Base-by-base conservation (phyloP, 2,797 vertebrate species). In the Eupleurogrammus muticus region DNA sequence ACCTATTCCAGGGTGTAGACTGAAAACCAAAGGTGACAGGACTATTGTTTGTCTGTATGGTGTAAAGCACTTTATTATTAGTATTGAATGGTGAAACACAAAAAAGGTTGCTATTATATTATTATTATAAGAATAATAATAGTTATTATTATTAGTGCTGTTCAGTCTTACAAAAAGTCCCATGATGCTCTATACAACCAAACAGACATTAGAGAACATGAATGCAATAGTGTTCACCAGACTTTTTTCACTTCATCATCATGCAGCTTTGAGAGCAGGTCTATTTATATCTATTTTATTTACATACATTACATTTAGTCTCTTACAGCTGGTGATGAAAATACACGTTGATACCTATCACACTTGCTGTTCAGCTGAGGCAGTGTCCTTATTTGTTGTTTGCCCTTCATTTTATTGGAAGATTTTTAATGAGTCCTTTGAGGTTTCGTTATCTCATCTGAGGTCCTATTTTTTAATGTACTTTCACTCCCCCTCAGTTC, bases 341-440 rank as follows among this genome's bases (percentile, higher is more conserved):
- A 17, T 73, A 66, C 35, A 58, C 23, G 53, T 21, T 59, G 44
- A 53, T 52, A 50, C 47, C 23, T 55, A 36, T 48, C 23, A 75
- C 44, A 24, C n/a, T 46, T 40, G 3, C 16, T 28, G 77, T 73
- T 66, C 47, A 51, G n/a, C 61, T 84, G 56, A 65, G 24, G 54
- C 55, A 11, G 48, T 61, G 62, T 36, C 70, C 66, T 73, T 49
- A 66, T 70, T 75, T 74, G 47, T 51, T 66, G 57, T 68, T 66
- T 75, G 54, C 50, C 75, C 77, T 87, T 88, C 69, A 9, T n/a
- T 79, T 76, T 79, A 75, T 62, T 58, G 14, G 21, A 50, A 68
- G 56, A 47, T 57, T 63, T 73, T 82, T 77, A 88, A 89, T 83
- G 60, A 85, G 76, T 32, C 83, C 71, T 66, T 48, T 66, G 81